A percentile compares a stretch with the other conserved stretches of the same genome.
Evolutionary conservation across 2,888 invertebrate genomes (phyloP).

Genomic region (Amblyjoppa proteus): DNA sequence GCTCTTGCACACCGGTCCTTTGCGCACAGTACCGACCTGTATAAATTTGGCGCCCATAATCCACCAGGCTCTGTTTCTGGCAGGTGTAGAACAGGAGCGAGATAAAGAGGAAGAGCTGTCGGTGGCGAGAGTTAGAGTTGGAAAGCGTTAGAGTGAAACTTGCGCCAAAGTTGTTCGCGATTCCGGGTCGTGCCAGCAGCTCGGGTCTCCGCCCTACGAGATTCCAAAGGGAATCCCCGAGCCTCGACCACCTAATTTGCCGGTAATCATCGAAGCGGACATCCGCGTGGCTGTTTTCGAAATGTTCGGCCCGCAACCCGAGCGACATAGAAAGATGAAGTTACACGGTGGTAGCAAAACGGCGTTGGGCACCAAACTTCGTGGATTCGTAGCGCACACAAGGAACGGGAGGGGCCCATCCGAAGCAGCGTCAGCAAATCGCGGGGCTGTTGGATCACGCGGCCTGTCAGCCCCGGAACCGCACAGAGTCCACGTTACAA

Average conservation of each 20-base stretch:
- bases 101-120: conserved; percentile 3
- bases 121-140: background rate
- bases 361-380: conserved; percentile 25
- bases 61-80: conserved; percentile 52
- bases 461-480: conserved; percentile 15
- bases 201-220: background rate
- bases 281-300: conserved; percentile 55
- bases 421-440: conserved; percentile 10
- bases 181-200: conserved; percentile 19
- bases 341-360: background rate
- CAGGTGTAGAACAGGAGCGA: conserved; percentile 38
- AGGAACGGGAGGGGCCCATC: conserved; percentile 15
- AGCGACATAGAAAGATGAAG: conserved; percentile 13
- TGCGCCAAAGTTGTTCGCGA: conserved; percentile 51
- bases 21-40: background rate
- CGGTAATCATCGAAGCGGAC: conserved; percentile 59
- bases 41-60: conserved; percentile 53
- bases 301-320: conserved; percentile 46
- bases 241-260: conserved; percentile 57
- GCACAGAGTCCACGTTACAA: conserved; percentile 15
- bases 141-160: conserved; percentile 60
- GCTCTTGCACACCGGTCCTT: conserved; percentile 6
- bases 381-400: conserved; percentile 8
- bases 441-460: conserved; percentile 15
- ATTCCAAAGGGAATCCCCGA: conserved; percentile 51